Base-by-base conservation (phyloP, 2,888 invertebrate species). In the Schrankia costaestrigalis region DNA sequence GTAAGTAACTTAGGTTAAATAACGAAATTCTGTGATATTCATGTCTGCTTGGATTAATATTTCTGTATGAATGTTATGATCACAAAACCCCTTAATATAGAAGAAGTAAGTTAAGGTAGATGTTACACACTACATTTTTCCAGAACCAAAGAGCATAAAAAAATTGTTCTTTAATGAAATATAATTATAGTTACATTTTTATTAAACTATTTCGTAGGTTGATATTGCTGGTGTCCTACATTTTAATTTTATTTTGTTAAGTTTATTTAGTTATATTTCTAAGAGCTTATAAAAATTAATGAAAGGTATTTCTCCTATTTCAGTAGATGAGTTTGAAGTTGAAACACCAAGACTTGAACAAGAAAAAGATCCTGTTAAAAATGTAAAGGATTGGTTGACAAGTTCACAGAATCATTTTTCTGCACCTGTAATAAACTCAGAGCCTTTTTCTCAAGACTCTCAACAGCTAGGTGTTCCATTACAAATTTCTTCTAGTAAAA, bases 331-430 rank as follows among this genome's bases (percentile, higher is more conserved):
- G 39, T 70, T 71, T 50, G 41, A 54, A 21, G 44, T 70, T 18
- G 65, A 73, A 21, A 39, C 54, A 30, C 52, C 62, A 32, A 48
- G 30, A 47, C 31, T 55, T 30, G 53, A 63, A 46, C 38, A 52
- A 9, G 57, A 59, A 34, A 62, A 66, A 46, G 74, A 76, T 48
- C 62, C 71, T n/a, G 60, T 59, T 27, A 78, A 74, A 57, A 67
- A 80, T 72, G 82, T 87, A 0, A 72, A 71, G 39, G 75, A 80
- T 26, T 85, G 85, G 86, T 56, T 86, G 33, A 64, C 70, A 21
- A 79, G 69, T 48, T 84, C 83, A 13, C 73, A 83, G 56, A 87
- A 86, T 43, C 74, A 81, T 27, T 85, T 87, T 60, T 84, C 84
- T 29, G 78, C 69, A 36, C 69, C 75, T 28, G 37, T 63, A 15